Conservation (phyloP, 2,113 vertebrate genomes). For the Poeciliopsis prolifica region DNA sequence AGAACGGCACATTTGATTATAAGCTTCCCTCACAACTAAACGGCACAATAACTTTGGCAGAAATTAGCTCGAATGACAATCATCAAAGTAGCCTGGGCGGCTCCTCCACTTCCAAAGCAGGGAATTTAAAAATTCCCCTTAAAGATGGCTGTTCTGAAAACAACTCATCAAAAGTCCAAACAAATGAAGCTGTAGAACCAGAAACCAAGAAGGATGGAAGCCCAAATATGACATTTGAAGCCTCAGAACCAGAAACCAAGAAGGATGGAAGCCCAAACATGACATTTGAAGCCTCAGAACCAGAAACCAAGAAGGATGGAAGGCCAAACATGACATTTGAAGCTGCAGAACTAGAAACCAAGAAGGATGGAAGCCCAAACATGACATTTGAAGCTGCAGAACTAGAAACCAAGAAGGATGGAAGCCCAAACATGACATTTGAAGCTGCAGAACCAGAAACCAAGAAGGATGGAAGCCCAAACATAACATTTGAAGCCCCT, state of each 20-base stretch:
- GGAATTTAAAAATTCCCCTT: background rate
- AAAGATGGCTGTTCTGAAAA: constrained; percentile 12
- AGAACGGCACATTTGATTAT: constrained; percentile 46
- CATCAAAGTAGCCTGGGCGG: background rate
- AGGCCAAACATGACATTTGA: too few species aligned
- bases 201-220: background rate
- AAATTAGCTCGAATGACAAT: background rate
- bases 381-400: too few species aligned
- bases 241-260: background rate
- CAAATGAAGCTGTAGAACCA: background rate
- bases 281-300: too few species aligned
- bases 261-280: too few species aligned
- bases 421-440: background rate
- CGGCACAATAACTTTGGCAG: constrained; percentile 35
- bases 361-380: too few species aligned
- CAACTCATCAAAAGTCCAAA: background rate
- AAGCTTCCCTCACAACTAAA: constrained; percentile 26
- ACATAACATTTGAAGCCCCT: constrained; percentile 11
- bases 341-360: too few species aligned
- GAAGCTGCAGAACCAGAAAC: background rate
- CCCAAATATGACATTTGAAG: constrained; percentile 14
- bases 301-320: too few species aligned
- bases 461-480: background rate
- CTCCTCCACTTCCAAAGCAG: background rate
- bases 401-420: too few species aligned